Evolutionary conservation across 2,888 invertebrate species (phyloP).

Genomic region (Dinocampus coccinellae): DNA sequence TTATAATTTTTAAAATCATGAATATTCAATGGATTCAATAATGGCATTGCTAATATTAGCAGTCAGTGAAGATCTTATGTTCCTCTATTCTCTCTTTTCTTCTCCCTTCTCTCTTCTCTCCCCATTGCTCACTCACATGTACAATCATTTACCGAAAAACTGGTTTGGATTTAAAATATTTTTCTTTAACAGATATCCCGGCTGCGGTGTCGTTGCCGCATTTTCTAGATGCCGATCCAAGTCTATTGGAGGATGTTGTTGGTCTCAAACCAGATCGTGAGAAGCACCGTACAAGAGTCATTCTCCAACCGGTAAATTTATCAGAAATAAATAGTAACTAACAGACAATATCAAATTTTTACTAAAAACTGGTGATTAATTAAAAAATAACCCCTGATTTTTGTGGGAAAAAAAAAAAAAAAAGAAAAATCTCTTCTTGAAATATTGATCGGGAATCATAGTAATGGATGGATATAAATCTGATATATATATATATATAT

Average conservation of each 20-base stretch:
- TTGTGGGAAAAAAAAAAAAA: no score
- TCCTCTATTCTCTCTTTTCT: neutral
- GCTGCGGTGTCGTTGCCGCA: slow-evolving; percentile 68
- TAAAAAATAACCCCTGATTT: no score
- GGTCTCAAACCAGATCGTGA: slow-evolving; percentile 64
- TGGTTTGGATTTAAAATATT: slow-evolving; percentile 10
- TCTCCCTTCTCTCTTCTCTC: no score
- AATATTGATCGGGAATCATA: no score
- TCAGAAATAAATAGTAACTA: neutral
- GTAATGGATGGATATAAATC: no score
- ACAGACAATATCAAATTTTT: neutral
- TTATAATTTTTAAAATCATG: slow-evolving; percentile 28
- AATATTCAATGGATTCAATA: slow-evolving; percentile 36
- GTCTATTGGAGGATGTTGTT: slow-evolving; percentile 59
- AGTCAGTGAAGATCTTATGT: neutral
- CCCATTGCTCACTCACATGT: neutral
- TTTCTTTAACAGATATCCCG: slow-evolving; percentile 63
- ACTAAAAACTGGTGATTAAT: neutral
- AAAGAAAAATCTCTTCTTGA: no score
- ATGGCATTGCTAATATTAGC: slow-evolving; percentile 29
- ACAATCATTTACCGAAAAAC: slow-evolving; percentile 1
- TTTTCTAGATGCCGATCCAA: slow-evolving; percentile 67
- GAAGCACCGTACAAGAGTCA: slow-evolving; percentile 59
- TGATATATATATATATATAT: no score
- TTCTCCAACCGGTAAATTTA: slow-evolving; percentile 65